Percentiles rank a stretch among this genome's conserved stretches.
These are phyloP conservation scores for Nesospiza acunhae DNA, from an alignment of 2,113 vertebrate genomes.

Conservation along the genomic window DNA sequence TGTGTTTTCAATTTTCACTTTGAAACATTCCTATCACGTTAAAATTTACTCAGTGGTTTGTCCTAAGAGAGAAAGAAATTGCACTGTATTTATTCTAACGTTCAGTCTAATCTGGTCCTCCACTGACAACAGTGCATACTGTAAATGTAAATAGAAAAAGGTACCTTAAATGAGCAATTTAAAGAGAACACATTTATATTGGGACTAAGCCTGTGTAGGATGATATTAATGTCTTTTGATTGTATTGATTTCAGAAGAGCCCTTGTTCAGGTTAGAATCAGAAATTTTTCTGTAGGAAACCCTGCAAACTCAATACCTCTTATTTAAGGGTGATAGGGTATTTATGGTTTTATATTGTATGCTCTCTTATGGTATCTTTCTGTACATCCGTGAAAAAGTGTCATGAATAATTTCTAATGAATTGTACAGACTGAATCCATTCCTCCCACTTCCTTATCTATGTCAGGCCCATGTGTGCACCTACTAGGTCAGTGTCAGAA, in stretches of 20 bases:
- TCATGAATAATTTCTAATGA: background rate
- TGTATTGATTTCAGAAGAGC: background rate
- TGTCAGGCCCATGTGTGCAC: background rate
- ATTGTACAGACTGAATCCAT: background rate
- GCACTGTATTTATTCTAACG: background rate
- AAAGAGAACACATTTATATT: background rate
- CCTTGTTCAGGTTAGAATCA: background rate
- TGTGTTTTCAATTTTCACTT: constrained; percentile 48
- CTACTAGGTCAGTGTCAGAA: background rate
- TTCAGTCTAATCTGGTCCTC: constrained; percentile 3
- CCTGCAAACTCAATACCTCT: background rate
- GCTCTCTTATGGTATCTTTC: background rate
- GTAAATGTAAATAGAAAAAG: constrained; percentile 16
- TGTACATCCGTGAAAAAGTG: background rate
- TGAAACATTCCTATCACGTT: constrained; percentile 64
- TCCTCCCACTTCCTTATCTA: background rate
- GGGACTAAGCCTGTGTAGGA: background rate
- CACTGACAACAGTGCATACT: constrained; percentile 16
- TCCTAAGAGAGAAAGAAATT: constrained; percentile 52
- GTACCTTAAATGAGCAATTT: background rate
- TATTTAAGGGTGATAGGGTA: background rate
- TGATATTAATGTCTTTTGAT: background rate
- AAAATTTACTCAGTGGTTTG: constrained; percentile 38
- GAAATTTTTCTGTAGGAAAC: background rate
- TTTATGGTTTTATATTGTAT: background rate